Percentiles rank a stretch among this genome's conserved stretches.
Evolutionary conservation across 1,140 invertebrate genomes (phyloP).

Genomic region (Wasmannia auropunctata): DNA sequence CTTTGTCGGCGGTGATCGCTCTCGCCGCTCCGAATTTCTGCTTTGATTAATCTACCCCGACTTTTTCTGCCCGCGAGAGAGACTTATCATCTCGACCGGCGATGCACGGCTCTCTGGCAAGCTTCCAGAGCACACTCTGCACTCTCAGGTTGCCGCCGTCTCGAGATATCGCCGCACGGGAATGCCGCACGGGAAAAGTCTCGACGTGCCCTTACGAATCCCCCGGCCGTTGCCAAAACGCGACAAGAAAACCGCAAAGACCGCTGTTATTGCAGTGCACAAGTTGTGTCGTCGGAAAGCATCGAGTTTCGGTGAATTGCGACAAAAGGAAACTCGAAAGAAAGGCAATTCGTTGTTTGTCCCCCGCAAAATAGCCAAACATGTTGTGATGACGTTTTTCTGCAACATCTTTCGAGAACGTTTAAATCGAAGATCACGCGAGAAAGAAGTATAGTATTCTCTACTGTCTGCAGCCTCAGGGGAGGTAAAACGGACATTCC

Average conservation of each 20-base stretch:
- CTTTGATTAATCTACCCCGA: constrained; percentile 86
- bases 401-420: constrained; percentile 1
- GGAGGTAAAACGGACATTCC: not conserved
- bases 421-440: constrained; percentile 33
- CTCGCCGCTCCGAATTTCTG: constrained; percentile 85
- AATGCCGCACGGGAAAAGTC: not conserved
- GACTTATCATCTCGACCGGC: constrained; percentile 68
- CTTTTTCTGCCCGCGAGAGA: constrained; percentile 73
- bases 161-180: constrained; percentile 28
- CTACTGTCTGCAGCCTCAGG: not conserved
- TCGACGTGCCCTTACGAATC: constrained; percentile 34
- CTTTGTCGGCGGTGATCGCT: constrained; percentile 85
- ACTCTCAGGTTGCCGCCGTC: constrained; percentile 42
- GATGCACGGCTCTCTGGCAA: constrained; percentile 65
- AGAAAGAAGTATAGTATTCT: not conserved
- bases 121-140: constrained; percentile 61
- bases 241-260: constrained; percentile 27
- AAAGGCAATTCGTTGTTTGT: constrained; percentile 69
- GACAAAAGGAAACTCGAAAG: constrained; percentile 58
- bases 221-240: constrained; percentile 25
- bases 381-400: constrained; percentile 60
- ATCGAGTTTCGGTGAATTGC: constrained; percentile 60
- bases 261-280: constrained; percentile 30
- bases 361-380: constrained; percentile 67
- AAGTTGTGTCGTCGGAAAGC: constrained; percentile 40